phyloP scores from a whole-genome alignment of 2,888 invertebrate species.

The Cloeon dipterum region DNA sequence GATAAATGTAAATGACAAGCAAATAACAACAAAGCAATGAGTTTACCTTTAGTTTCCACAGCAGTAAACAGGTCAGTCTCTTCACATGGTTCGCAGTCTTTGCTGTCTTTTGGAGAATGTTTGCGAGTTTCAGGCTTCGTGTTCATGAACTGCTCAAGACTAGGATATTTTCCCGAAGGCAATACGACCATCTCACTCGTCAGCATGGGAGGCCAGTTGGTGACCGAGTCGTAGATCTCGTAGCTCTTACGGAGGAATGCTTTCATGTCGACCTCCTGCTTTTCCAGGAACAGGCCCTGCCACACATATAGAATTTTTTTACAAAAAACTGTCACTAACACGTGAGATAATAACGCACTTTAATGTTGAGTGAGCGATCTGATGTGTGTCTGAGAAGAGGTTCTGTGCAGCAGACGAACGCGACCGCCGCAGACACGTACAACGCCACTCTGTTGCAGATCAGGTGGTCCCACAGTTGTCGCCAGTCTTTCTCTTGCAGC shows the following conservation, averaged over 20 bases:
- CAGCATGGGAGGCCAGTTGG: background rate
- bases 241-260: background rate
- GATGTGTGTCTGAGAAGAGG: background rate
- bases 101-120: no score
- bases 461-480: background rate
- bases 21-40: no score
- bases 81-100: no score
- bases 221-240: background rate
- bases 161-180: background rate
- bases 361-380: background rate
- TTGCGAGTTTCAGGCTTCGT: no score
- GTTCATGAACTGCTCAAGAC: background rate
- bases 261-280: background rate
- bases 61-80: no score
- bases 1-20: no score
- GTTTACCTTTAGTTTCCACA: no score
- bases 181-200: background rate
- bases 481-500: background rate
- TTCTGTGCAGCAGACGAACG: background rate
- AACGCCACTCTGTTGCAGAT: background rate
- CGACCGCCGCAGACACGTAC: background rate
- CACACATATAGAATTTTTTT: no score
- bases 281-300: background rate
- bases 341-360: no score
- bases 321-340: no score